These are phyloP conservation scores for Petrocephalus microphthalmus DNA, from an alignment of 2,113 vertebrate genomes.

Conservation along the genomic window DNA sequence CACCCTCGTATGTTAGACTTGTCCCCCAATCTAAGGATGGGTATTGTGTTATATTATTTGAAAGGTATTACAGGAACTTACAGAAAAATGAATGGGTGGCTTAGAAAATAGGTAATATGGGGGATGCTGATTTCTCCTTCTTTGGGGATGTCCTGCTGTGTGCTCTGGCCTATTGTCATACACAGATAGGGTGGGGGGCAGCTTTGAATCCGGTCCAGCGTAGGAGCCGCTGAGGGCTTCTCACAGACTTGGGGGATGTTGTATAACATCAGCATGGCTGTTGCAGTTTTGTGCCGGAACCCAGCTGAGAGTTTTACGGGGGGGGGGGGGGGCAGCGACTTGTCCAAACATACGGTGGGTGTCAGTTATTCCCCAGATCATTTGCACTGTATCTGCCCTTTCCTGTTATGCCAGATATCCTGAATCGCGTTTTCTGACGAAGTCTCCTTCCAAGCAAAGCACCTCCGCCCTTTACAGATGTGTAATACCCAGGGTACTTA, in stretches of 20 bases:
- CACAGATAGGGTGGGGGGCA: not conserved
- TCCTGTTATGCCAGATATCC: not conserved
- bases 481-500: not conserved
- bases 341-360: too few species aligned
- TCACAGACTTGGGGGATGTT: too few species aligned
- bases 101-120: not conserved
- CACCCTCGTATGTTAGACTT: not conserved
- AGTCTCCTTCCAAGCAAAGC: not conserved
- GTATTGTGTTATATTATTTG: not conserved
- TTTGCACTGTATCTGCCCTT: not conserved
- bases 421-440: not conserved
- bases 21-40: not conserved
- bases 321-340: not conserved
- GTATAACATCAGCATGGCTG: not conserved
- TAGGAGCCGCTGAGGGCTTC: not conserved
- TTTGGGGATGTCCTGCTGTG: not conserved
- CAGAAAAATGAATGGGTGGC: not conserved
- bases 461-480: not conserved
- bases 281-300: not conserved
- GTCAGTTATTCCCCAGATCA: not conserved
- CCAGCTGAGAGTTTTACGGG: not conserved
- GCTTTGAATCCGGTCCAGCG: not conserved
- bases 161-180: not conserved
- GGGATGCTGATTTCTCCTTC: not conserved
- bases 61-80: not conserved